Evolutionary conservation across 2,888 invertebrate species (phyloP).

Genomic region (Eutolmus rufibarbis): DNA sequence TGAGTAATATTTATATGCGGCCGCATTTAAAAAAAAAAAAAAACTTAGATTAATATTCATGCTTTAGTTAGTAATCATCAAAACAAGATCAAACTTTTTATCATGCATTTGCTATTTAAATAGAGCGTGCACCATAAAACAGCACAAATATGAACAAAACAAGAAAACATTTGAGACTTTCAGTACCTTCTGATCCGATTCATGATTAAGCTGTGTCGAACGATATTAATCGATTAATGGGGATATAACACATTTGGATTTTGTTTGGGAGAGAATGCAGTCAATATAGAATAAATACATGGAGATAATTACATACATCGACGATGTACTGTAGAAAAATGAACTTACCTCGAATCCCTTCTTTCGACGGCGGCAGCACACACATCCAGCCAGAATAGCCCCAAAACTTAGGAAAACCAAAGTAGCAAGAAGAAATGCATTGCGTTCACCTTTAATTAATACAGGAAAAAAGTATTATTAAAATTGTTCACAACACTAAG

Average conservation of each 20-base stretch:
- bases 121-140: neutral
- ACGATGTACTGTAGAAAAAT: neutral
- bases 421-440: slow-evolving; percentile 48
- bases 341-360: slow-evolving; percentile 50
- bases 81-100: neutral
- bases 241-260: neutral
- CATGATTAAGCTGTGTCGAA: slow-evolving; percentile 49
- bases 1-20: neutral
- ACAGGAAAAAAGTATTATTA: neutral
- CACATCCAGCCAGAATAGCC: slow-evolving; percentile 48
- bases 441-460: slow-evolving; percentile 45
- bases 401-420: slow-evolving; percentile 47
- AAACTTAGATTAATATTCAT: neutral
- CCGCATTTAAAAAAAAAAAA: neutral
- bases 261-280: slow-evolving; percentile 8
- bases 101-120: neutral
- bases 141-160: neutral
- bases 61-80: neutral
- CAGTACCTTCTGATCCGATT: slow-evolving; percentile 50
- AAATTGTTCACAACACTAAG: neutral
- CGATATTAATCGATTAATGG: slow-evolving; percentile 41
- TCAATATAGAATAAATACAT: slow-evolving; percentile 16
- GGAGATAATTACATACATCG: neutral
- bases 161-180: slow-evolving; percentile 12
- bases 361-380: slow-evolving; percentile 49